A percentile compares a stretch with the other conserved stretches of the same genome.
phyloP scores from a whole-genome alignment of 2,888 invertebrate genomes.

The Synergus japonicus region DNA sequence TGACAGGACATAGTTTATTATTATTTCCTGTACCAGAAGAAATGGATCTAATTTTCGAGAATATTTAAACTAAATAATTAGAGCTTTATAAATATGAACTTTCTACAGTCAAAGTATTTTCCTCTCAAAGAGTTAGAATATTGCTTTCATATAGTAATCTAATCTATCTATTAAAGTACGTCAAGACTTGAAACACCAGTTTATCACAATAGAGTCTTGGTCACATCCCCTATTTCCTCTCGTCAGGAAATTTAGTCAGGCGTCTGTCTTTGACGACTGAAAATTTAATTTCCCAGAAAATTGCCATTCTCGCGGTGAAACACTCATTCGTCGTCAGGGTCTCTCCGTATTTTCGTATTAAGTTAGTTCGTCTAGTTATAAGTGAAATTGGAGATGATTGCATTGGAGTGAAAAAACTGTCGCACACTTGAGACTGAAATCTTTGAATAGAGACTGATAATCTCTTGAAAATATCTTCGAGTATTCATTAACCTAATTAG shows the following conservation, averaged over 20 bases:
- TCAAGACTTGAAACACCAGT: background rate
- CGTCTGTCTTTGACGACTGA: background rate
- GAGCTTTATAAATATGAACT: background rate
- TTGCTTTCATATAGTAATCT: too few species aligned
- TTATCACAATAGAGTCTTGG: background rate
- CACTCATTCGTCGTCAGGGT: background rate
- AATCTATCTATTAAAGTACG: too few species aligned
- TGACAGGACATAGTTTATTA: background rate
- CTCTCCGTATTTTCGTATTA: background rate
- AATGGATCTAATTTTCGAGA: too few species aligned
- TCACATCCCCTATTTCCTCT: background rate
- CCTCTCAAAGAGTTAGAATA: background rate
- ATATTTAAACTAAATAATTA: too few species aligned
- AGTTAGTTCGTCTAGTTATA: background rate
- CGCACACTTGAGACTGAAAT: background rate
- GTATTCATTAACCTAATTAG: too few species aligned
- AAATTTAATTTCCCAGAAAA: conserved; percentile 19
- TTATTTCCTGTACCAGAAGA: too few species aligned
- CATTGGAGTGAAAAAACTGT: background rate
- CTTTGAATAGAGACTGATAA: background rate
- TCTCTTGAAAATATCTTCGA: background rate
- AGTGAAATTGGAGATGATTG: conserved; percentile 7
- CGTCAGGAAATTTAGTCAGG: background rate
- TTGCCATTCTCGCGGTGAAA: conserved; percentile 19
- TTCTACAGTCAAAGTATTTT: background rate